Conservation (phyloP, 2,797 vertebrate species). For the Acrossocheilus fasciatus region DNA sequence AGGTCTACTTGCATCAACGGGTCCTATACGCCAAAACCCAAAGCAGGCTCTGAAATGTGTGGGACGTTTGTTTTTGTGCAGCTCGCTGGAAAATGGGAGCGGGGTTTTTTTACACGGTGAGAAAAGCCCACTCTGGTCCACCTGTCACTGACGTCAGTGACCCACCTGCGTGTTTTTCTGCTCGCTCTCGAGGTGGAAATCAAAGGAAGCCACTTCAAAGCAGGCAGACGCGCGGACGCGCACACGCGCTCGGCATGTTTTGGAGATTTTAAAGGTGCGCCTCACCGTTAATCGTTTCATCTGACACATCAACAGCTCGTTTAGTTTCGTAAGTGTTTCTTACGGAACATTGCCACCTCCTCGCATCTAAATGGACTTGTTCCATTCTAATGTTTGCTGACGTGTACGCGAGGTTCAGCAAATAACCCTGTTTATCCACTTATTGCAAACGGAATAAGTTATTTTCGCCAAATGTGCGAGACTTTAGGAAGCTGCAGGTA, state of each 20-base stretch:
- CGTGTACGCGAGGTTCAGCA: neutral
- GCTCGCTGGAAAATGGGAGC: constrained; percentile 5
- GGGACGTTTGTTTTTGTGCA: constrained; percentile 7
- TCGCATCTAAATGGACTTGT: neutral
- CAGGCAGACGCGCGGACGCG: constrained; percentile 50
- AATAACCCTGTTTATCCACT: neutral
- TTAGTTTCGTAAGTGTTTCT: constrained; percentile 72
- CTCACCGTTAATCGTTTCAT: constrained; percentile 37
- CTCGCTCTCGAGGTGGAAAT: constrained; percentile 46
- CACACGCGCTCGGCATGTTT: constrained; percentile 68
- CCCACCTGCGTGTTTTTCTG: constrained; percentile 24
- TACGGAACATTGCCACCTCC: constrained; percentile 62
- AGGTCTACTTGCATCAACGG: neutral
- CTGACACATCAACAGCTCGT: constrained; percentile 42
- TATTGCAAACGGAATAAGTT: neutral
- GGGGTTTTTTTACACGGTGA: neutral
- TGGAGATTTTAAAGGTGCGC: constrained; percentile 64
- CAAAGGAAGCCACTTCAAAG: constrained; percentile 72
- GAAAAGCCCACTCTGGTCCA: constrained; percentile 46
- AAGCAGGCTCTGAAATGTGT: neutral
- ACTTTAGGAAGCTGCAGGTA: too few species aligned
- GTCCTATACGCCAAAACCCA: neutral
- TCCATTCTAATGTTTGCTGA: neutral
- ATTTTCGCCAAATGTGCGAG: neutral
- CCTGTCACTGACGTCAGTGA: constrained; percentile 58